A percentile compares a stretch with the other conserved stretches of the same genome.
phyloP scores from a whole-genome alignment of 2,113 vertebrate genomes.

The Empidonax alnorum region DNA sequence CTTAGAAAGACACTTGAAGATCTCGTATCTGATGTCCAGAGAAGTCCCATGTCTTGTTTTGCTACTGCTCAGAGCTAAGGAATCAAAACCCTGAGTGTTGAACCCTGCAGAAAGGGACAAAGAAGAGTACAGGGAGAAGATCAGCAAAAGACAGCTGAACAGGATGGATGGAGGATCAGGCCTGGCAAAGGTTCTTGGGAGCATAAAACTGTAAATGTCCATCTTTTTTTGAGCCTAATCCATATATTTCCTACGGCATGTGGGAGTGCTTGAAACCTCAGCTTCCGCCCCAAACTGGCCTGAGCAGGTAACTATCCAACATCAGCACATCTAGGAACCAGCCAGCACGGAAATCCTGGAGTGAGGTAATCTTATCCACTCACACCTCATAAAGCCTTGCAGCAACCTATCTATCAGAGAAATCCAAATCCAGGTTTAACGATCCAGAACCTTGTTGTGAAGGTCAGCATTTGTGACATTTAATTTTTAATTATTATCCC shows the following conservation, averaged over 20 bases:
- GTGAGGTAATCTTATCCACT: slow-evolving; percentile 20
- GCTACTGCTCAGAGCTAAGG: background rate
- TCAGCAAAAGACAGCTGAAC: background rate
- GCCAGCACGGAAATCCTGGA: background rate
- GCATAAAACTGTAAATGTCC: background rate
- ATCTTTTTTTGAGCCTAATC: background rate
- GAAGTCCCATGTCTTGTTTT: background rate
- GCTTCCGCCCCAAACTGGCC: background rate
- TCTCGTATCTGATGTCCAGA: background rate
- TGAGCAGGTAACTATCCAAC: background rate
- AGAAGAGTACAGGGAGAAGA: background rate
- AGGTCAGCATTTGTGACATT: background rate
- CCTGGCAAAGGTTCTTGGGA: background rate
- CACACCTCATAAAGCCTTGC: slow-evolving; percentile 34
- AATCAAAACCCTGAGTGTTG: background rate
- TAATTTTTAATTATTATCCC: background rate
- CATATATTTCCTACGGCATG: background rate
- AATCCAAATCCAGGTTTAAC: background rate
- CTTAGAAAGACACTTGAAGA: background rate
- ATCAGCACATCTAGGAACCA: background rate
- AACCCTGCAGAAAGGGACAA: background rate
- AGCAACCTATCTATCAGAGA: background rate
- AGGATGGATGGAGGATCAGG: background rate
- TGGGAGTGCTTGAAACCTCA: background rate
- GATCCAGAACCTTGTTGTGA: background rate